Conservation (phyloP, 2,113 vertebrate species). For the Labeo catla region DNA sequence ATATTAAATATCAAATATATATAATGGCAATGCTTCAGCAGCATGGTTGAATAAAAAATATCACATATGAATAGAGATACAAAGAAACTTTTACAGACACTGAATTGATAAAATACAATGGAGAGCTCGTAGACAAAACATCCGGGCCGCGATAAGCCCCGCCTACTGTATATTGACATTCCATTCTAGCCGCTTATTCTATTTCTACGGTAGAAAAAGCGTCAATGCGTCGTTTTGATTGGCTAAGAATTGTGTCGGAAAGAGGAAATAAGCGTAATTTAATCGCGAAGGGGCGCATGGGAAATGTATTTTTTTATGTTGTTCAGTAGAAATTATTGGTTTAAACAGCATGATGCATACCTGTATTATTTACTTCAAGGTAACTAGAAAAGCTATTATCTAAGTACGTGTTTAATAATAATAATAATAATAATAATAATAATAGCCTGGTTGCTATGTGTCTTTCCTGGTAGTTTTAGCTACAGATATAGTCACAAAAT, state of each 20-base stretch:
- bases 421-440: background rate
- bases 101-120: background rate
- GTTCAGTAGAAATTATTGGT: background rate
- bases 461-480: background rate
- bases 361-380: background rate
- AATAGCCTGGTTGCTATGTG: too few species aligned
- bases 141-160: background rate
- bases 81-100: background rate
- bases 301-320: background rate
- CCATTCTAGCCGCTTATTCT: background rate
- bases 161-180: accelerated
- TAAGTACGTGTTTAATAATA: background rate
- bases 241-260: background rate
- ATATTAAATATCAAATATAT: background rate
- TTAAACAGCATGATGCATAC: background rate
- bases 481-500: background rate
- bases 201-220: background rate
- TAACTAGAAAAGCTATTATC: background rate
- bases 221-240: background rate
- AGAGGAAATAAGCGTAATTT: background rate
- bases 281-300: background rate
- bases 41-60: background rate
- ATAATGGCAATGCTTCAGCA: too few species aligned
- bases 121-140: background rate
- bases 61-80: background rate